Evolutionary conservation across 2,888 invertebrate species (phyloP).

Genomic region (Chymomyza amoena): DNA sequence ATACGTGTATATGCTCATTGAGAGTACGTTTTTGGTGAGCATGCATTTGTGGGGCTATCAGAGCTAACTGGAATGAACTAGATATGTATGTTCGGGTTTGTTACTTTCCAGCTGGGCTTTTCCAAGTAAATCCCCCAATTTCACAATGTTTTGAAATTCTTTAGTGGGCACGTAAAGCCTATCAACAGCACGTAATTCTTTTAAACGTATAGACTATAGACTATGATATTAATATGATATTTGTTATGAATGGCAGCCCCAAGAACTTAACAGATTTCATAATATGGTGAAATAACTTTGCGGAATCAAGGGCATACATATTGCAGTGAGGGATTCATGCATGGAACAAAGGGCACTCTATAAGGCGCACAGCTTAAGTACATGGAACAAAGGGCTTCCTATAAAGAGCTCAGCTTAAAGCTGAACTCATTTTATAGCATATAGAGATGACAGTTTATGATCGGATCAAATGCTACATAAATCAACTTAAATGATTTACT

Average conservation of each 20-base stretch:
- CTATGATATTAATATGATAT: background rate
- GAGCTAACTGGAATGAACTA: background rate
- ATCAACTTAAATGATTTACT: conserved; percentile 3
- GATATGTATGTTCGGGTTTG: background rate
- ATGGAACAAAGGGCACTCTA: background rate
- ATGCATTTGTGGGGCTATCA: background rate
- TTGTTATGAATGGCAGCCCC: too few relatives aligned
- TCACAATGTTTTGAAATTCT: background rate
- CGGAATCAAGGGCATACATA: background rate
- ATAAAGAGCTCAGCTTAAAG: background rate
- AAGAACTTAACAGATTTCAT: conserved; percentile 16
- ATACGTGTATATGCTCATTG: too few relatives aligned
- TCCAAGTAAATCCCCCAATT: background rate
- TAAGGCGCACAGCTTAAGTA: background rate
- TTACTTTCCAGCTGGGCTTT: background rate
- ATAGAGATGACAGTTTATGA: background rate
- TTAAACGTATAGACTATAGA: background rate
- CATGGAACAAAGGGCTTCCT: background rate
- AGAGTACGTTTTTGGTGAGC: too few relatives aligned
- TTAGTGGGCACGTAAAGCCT: background rate
- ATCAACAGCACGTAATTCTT: background rate
- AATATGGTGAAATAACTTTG: conserved; percentile 29
- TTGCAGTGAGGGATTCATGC: conserved; percentile 4
- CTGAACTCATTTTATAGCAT: conserved; percentile 3
- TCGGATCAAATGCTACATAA: conserved; percentile 27